Base-by-base conservation (phyloP, 2,797 vertebrate genomes). In the Odontamblyopus lacepedii region DNA sequence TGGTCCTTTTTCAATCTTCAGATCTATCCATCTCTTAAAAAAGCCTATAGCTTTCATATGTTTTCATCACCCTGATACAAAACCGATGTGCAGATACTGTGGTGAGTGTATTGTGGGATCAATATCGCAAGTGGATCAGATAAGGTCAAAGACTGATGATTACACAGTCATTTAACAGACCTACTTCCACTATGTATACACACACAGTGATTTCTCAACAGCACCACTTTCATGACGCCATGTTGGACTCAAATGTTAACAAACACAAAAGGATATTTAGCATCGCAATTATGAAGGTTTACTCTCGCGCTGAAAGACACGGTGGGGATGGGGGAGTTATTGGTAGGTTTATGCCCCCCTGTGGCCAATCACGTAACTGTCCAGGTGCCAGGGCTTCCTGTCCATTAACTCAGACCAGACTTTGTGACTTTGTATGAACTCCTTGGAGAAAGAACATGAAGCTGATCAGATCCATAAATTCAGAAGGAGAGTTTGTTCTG, bases 291-390 rank as follows among this genome's bases (percentile, higher is more conserved):
- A 73, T 60, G 77, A 62, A 67, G 23, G 3, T 83, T 87, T 79
- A 87, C 79, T 69, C 79, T 61, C 78, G 78, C 68, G 64, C 30
- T 79, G 69, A 78, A 75, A 74, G 0, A 9, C 70, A 57, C 9
- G 62, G 80, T 15, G 13, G 60, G 19, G 68, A 27, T 48, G 13
- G 66, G 56, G 73, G 32, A 87, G 76, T 78, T 91, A 84, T 84
- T 91, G 90, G 90, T 88, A 83, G 83, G 88, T 86, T 73, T 92
- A 89, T 93, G 92, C 92, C 93, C 93, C 91, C 92, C 89, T 93
- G 93, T 94, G 93, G 92, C 90, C 90, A 81, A 76, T 79, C 64
- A 80, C 72, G 81, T 75, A 84, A 87, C 80, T 84, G 68, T 79
- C 72, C 76, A 86, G 79, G 84, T 87, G 77, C 79, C 76, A 18